Base-by-base conservation (phyloP, 2,113 vertebrate genomes). In the Herpetotheres cachinnans region DNA sequence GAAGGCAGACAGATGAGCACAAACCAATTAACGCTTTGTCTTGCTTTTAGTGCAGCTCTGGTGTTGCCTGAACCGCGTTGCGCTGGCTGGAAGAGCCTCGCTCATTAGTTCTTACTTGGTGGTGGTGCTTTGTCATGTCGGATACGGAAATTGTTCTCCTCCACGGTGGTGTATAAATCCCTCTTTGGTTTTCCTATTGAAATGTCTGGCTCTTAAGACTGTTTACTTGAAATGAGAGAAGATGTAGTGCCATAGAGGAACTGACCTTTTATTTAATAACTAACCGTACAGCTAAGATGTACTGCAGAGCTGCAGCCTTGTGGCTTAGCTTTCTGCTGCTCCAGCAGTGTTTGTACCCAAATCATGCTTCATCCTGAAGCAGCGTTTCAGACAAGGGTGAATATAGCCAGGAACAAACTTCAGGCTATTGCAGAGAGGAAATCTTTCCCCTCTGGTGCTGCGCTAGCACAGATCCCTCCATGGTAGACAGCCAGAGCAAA, bases 11-110 rank as follows among this genome's bases (percentile, higher is more conserved):
- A 46, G 47, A 83, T 0, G 2, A 88, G 82, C 6, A 2, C 47
- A 72, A 89, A 92, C 65, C 65, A 82, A 40, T 94, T 92, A 96
- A 38, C 66, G 80, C 77, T 94, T 94, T 95, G 86, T 91, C 82
- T 86, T 67, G 86, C 61, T 79, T 81, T 78, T 66, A 84, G 77
- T 40, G 47, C 58, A 24, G 71, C 54, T 21, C 61, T 63, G n/a
- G 24, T 59, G 29, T 42, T 54, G 85, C 22, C 52, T 56, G 32
- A 55, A 20, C 49, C 0, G 0, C 2, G 3, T 84, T 74, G 54
- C 0, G 0, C 79, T 56, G 26, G 69, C 69, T 95, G 80, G 42
- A 81, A 84, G 52, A 19, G 44, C 56, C 56, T 61, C 11, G 65
- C 72, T 95, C 22, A 2, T 97, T 93, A 86, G 59, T 38, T 92